These are phyloP conservation scores for Globodera rostochiensis DNA, from an alignment of 1,140 invertebrate species.

Conservation along the genomic window DNA sequence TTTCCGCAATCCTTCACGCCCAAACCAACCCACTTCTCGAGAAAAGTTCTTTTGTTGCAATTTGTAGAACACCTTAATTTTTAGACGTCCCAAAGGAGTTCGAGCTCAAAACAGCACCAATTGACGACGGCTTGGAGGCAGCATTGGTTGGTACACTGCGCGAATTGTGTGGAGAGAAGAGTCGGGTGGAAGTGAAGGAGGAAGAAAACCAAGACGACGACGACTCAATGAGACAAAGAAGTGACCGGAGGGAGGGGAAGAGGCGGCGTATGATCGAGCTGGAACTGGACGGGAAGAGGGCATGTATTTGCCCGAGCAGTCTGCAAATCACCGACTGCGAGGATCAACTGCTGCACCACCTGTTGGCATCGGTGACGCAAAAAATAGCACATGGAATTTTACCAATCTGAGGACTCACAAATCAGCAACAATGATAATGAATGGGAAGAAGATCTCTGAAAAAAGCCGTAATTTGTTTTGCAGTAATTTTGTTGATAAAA, in stretches of 20 bases:
- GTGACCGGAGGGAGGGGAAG: neutral
- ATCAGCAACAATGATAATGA: no score
- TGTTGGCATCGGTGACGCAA: conserved; percentile 36
- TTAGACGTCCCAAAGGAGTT: conserved; percentile 42
- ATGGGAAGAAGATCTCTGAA: no score
- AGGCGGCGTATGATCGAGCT: conserved; percentile 12
- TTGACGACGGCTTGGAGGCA: conserved; percentile 20
- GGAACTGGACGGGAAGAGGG: conserved; percentile 40
- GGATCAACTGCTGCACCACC: conserved; percentile 43
- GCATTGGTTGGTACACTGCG: conserved; percentile 18
- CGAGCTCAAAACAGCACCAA: conserved; percentile 15
- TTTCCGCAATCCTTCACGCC: conserved; percentile 72
- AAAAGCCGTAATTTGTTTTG: no score
- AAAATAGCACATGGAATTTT: conserved; percentile 30
- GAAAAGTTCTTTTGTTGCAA: conserved; percentile 43
- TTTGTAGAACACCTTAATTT: conserved; percentile 25
- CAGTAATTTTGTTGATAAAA: no score
- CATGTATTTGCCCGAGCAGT: conserved; percentile 38
- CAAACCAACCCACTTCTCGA: conserved; percentile 58
- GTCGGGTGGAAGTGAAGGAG: conserved; percentile 33
- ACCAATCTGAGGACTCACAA: conserved; percentile 24
- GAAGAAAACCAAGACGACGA: neutral
- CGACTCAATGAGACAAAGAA: neutral
- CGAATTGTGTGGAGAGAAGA: conserved; percentile 22
- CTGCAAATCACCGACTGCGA: conserved; percentile 37